Evolutionary conservation across 2,113 vertebrate genomes (phyloP).

Genomic region (Ciconia stormi): DNA sequence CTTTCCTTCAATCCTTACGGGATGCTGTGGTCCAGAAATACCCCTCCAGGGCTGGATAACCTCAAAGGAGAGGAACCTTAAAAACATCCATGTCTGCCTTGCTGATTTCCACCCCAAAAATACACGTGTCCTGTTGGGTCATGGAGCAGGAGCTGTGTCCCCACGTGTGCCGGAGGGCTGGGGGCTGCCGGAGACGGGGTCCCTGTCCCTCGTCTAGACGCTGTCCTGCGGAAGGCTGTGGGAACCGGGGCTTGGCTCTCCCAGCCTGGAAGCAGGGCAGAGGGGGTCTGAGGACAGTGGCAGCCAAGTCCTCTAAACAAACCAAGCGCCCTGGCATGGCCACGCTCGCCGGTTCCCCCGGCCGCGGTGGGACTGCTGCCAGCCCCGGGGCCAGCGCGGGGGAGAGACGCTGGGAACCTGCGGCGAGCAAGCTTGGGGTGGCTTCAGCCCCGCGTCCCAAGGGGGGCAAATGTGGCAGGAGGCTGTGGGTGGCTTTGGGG

Average conservation of each 20-base stretch:
- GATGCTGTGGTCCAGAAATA: not conserved
- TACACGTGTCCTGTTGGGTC: accelerated
- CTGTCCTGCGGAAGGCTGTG: not conserved
- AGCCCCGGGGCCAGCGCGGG: not conserved
- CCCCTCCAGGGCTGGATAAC: not conserved
- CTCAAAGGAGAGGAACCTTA: not conserved
- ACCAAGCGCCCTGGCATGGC: not conserved
- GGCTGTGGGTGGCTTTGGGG: accelerated
- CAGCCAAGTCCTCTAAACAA: not conserved
- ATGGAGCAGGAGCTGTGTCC: not conserved
- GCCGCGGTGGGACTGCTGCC: not conserved
- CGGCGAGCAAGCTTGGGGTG: accelerated
- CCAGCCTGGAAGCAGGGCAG: not conserved
- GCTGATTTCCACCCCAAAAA: not conserved
- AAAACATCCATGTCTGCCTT: not conserved
- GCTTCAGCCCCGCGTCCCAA: not conserved
- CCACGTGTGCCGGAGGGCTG: not conserved
- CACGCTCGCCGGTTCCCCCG: not conserved
- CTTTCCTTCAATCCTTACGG: not conserved
- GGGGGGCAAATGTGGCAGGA: accelerated
- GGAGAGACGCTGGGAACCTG: not conserved
- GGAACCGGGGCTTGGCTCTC: not conserved
- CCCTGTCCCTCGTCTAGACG: not conserved
- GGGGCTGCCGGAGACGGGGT: not conserved
- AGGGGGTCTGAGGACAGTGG: not conserved